phyloP scores from a whole-genome alignment of 2,113 vertebrate species.

The Rhea americana region DNA sequence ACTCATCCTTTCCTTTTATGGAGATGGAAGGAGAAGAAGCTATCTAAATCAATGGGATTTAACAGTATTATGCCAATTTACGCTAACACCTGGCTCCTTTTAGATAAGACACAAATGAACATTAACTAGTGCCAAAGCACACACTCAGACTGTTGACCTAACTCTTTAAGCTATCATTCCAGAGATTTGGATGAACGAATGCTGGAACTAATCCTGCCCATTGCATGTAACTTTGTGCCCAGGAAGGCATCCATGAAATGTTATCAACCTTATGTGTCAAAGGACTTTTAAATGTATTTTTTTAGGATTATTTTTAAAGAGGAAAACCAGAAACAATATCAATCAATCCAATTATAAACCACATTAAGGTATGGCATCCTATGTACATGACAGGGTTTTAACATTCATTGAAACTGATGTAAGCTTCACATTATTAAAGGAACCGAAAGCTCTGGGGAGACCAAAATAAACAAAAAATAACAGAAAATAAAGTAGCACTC shows the following conservation, averaged over 20 bases:
- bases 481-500: neutral
- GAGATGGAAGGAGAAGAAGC: conserved; percentile 15
- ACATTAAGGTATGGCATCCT: neutral
- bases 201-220: conserved; percentile 42
- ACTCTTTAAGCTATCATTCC: conserved; percentile 36
- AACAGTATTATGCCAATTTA: conserved; percentile 57
- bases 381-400: neutral
- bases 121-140: conserved; percentile 32
- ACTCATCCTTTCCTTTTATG: conserved; percentile 44
- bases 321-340: conserved; percentile 1
- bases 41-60: conserved; percentile 54
- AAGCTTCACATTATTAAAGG: neutral
- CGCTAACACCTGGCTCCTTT: conserved; percentile 57
- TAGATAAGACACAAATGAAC: conserved; percentile 52
- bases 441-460: neutral
- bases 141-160: conserved; percentile 56
- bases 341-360: neutral
- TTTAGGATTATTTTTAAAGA: neutral
- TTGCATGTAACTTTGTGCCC: conserved; percentile 31
- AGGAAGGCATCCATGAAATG: conserved; percentile 33
- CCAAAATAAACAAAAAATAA: neutral
- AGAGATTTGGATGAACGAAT: conserved; percentile 45
- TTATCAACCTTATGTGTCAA: neutral
- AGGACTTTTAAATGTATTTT: neutral
- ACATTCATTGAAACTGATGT: neutral